These are phyloP conservation scores for Enteromius paludinosus DNA, from an alignment of 2,797 vertebrate genomes.

Conservation along the genomic window DNA sequence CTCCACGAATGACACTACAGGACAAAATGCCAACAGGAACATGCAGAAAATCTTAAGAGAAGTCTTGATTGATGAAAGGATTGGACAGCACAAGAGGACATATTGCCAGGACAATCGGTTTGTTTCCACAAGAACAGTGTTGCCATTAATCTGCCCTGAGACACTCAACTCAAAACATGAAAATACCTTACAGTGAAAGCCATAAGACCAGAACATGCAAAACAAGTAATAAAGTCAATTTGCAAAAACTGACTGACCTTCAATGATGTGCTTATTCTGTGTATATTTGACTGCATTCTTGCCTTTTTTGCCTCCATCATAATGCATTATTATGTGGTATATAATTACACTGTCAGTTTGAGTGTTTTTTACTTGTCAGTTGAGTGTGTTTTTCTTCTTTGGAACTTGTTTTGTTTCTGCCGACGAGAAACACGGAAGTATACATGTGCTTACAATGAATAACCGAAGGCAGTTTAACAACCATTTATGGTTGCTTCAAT, in stretches of 20 bases:
- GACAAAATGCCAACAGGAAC: constrained; percentile 9
- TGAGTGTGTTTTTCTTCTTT: not conserved
- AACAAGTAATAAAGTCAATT: constrained; percentile 40
- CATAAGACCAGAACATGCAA: constrained; percentile 41
- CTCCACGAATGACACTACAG: constrained; percentile 30
- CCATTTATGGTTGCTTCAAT: not conserved
- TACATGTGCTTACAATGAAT: constrained; percentile 3
- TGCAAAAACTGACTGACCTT: constrained; percentile 15
- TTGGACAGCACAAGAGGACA: constrained; percentile 19
- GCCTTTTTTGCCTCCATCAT: not conserved
- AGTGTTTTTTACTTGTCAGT: not conserved
- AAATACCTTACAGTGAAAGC: constrained; percentile 41
- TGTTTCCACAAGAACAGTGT: constrained; percentile 36
- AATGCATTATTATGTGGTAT: not conserved
- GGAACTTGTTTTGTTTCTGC: not conserved
- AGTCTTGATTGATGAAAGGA: not conserved
- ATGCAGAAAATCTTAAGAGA: not conserved
- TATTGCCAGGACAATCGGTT: constrained; percentile 41
- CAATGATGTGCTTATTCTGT: not conserved
- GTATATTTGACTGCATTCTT: not conserved
- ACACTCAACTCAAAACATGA: constrained; percentile 22
- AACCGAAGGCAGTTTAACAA: constrained; percentile 37
- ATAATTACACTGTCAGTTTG: not conserved
- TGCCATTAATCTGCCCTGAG: constrained; percentile 28
- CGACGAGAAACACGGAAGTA: not conserved